Base-by-base conservation (phyloP, 1,140 invertebrate genomes). In the Nasonia longicornis region DNA sequence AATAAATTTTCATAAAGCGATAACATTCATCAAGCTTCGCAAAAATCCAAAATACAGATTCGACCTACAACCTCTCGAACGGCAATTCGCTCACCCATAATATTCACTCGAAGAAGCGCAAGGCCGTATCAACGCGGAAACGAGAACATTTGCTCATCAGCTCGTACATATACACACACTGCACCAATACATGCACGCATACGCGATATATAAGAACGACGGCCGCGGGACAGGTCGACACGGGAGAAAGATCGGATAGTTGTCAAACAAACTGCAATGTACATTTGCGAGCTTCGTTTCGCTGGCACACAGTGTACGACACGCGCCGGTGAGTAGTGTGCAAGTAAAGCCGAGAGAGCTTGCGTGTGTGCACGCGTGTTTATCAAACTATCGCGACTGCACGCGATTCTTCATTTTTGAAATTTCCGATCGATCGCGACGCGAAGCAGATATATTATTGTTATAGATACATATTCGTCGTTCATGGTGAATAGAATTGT, bases 111-210 rank as follows among this genome's bases (percentile, higher is more conserved):
- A 71, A 31, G 35, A 29, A 48, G 71, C 38, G 38, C 38, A 73
- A 48, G 71, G 71, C 71, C 71, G 42, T 12, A n/a, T 45, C 42
- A 73, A 73, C 71, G 71, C 71, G 71, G 45, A 73, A 73, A 73
- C 35, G 35, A 20, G 70, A 42, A 71, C 70, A 29, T 71, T 71
- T 38, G 69, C 69, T n/a, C 69, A n/a, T 20, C 1, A 16, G 45
- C 52, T 31, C 26, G 10, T 69, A 42, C 3, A 70, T 35, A 71
- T 38, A 20, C 26, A 16, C 70, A 42, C 14, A 16, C 20, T 38
- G 35, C 35, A 38, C 35, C 2, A 2, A 20, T 58, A 20, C 16
- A 31, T 3, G 7, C 12, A 29, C 26, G 11, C 3, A 66, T 66
- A 64, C 14, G 2, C 31, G 31, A 63, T n/a, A 26, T 26, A 67